A percentile compares a stretch with the other conserved stretches of the same genome.
These are phyloP conservation scores for Gymnocephalus cernua DNA, from an alignment of 2,113 vertebrate species.

Conservation along the genomic window DNA sequence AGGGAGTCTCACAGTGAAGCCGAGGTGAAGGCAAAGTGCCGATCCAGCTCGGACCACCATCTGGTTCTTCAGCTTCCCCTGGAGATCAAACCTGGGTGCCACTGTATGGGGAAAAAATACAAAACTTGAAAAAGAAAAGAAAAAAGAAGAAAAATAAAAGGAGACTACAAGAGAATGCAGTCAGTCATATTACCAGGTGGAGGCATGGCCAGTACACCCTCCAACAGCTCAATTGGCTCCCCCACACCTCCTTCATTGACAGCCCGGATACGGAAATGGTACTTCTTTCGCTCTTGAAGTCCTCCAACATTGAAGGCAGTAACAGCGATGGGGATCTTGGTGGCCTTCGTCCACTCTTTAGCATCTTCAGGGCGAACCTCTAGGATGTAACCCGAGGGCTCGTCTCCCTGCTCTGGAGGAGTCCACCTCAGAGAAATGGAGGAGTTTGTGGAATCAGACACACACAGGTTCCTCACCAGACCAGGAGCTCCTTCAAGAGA, in stretches of 20 bases:
- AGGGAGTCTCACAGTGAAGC: conserved; percentile 74
- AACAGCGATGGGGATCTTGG: conserved; percentile 74
- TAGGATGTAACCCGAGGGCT: conserved; percentile 76
- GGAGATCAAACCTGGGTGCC: conserved; percentile 78
- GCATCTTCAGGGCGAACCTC: conserved; percentile 73
- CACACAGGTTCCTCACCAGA: conserved; percentile 71
- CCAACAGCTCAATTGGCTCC: conserved; percentile 67
- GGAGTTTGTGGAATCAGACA: conserved; percentile 79
- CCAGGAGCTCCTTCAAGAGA: conserved; percentile 74
- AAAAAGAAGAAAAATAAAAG: background rate
- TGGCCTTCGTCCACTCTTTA: conserved; percentile 80
- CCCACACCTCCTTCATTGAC: conserved; percentile 78
- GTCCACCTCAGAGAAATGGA: conserved; percentile 80
- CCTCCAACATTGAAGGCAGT: conserved; percentile 74
- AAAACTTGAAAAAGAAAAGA: background rate
- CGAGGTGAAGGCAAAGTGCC: conserved; percentile 73
- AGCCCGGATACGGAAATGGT: conserved; percentile 77
- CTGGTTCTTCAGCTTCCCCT: conserved; percentile 80
- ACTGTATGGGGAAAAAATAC: conserved; percentile 23
- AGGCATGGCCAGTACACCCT: conserved; percentile 73
- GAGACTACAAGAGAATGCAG: conserved; percentile 3
- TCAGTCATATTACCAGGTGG: conserved; percentile 77
- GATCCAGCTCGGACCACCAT: conserved; percentile 79
- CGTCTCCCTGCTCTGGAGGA: conserved; percentile 68
- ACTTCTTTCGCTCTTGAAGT: conserved; percentile 78